These are phyloP conservation scores for Mermis nigrescens DNA, from an alignment of 2,888 invertebrate species.

Conservation along the genomic window DNA sequence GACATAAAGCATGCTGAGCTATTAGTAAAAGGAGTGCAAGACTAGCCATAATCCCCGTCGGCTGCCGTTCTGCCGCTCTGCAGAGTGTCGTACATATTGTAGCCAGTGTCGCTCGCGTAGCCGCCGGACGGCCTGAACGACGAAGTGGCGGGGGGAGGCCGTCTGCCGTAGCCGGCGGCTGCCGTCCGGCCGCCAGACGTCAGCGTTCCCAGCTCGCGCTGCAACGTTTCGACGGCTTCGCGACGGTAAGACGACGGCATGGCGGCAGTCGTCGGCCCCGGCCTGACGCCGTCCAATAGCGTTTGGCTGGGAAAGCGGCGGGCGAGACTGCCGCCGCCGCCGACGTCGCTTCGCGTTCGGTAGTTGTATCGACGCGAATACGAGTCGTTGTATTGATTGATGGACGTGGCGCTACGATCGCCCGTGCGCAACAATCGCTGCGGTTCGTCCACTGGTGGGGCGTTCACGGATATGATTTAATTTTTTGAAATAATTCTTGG, in stretches of 20 bases:
- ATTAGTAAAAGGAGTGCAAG: too few relatives aligned
- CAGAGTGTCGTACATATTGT: conserved; percentile 23
- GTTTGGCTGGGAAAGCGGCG: conserved; percentile 29
- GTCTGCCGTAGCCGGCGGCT: background rate
- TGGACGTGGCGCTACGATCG: too few relatives aligned
- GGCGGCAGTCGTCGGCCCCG: conserved; percentile 28
- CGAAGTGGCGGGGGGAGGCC: conserved; percentile 12
- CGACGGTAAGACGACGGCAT: conserved; percentile 18
- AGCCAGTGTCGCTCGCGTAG: conserved; percentile 21
- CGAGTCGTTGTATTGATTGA: conserved; percentile 18
- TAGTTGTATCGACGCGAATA: conserved; percentile 28
- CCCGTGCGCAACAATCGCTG: too few relatives aligned
- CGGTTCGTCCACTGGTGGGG: too few relatives aligned
- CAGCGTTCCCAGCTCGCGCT: conserved; percentile 29
- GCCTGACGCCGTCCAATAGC: conserved; percentile 28
- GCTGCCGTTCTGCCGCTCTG: conserved; percentile 13
- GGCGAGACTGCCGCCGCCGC: conserved; percentile 19
- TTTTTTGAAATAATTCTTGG: too few relatives aligned
- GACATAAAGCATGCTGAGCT: too few relatives aligned
- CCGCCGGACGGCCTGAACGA: conserved; percentile 12
- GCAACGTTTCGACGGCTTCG: conserved; percentile 29
- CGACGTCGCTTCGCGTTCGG: conserved; percentile 27
- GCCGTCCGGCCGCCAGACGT: conserved; percentile 13
- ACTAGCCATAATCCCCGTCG: background rate
- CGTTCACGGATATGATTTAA: too few relatives aligned